Evolutionary conservation across 2,113 vertebrate genomes (phyloP).

Genomic region (Pollachius pollachius): DNA sequence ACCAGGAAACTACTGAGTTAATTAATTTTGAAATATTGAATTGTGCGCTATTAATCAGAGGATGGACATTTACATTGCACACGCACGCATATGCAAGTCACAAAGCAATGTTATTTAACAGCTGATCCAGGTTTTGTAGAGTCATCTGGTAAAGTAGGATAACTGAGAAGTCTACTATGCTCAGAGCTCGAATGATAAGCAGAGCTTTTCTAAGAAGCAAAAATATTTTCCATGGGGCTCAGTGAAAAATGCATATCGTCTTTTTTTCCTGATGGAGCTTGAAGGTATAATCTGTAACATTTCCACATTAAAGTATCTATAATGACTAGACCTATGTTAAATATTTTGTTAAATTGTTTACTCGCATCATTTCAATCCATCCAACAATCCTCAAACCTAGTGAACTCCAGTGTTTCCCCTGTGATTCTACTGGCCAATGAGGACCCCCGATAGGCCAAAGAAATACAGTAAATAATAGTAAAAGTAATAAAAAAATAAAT

Average conservation of each 20-base stretch:
- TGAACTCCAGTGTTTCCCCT: too few relatives aligned
- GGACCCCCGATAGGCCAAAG: too few relatives aligned
- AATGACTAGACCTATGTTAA: too few relatives aligned
- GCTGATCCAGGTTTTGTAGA: slow-evolving; percentile 45
- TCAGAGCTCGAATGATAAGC: slow-evolving; percentile 18
- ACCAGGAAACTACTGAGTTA: slow-evolving; percentile 58
- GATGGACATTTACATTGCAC: slow-evolving; percentile 53
- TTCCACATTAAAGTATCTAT: too few relatives aligned
- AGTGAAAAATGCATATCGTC: not conserved
- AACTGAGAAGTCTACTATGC: slow-evolving; percentile 15
- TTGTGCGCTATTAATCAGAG: slow-evolving; percentile 64
- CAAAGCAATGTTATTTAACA: slow-evolving; percentile 56
- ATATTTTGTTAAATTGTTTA: too few relatives aligned
- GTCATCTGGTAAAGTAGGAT: slow-evolving; percentile 43
- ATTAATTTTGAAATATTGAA: slow-evolving; percentile 68
- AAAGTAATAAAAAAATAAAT: too few relatives aligned
- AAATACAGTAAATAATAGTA: too few relatives aligned
- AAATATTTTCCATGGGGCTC: not conserved
- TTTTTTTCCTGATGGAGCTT: too few relatives aligned
- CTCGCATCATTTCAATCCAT: too few relatives aligned
- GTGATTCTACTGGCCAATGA: too few relatives aligned
- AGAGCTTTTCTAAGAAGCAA: slow-evolving; percentile 2
- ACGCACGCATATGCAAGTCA: slow-evolving; percentile 36
- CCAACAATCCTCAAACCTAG: too few relatives aligned
- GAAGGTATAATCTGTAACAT: too few relatives aligned